Conservation (phyloP, 2,888 invertebrate genomes). For the Brachypterus glaber region DNA sequence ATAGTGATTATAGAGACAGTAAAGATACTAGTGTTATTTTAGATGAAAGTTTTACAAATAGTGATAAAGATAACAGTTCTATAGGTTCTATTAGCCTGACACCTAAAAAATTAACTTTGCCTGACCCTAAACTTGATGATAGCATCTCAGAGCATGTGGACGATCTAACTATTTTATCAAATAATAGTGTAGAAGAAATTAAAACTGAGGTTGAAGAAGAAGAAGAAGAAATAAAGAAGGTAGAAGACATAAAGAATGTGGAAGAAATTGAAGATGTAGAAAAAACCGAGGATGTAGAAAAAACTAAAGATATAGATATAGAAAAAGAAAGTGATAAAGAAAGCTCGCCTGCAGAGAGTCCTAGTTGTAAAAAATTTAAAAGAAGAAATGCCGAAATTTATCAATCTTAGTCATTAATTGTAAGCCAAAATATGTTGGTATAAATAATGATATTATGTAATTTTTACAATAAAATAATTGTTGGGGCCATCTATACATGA, state of each 20-base stretch:
- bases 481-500: too few species aligned
- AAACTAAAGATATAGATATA: conserved; percentile 1
- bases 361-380: conserved; percentile 37
- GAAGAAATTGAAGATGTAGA: conserved; percentile 4
- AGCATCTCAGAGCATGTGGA: conserved; percentile 1
- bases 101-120: conserved; percentile 23
- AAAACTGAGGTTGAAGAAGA: conserved; percentile 3
- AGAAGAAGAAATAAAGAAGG: conserved; percentile 4
- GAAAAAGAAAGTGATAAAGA: conserved; percentile 9
- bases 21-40: conserved; percentile 1
- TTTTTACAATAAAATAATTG: too few species aligned
- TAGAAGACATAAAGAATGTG: conserved; percentile 7
- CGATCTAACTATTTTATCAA: neutral
- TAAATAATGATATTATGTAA: too few species aligned
- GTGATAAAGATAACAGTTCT: conserved; percentile 13
- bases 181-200: neutral
- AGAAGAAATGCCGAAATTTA: conserved; percentile 40
- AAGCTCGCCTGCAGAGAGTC: conserved; percentile 15
- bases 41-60: conserved; percentile 12
- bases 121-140: conserved; percentile 26
- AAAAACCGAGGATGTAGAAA: neutral
- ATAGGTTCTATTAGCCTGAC: conserved; percentile 11
- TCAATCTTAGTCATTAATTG: conserved; percentile 9
- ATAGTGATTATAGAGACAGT: conserved; percentile 12
- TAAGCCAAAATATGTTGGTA: too few species aligned